These are phyloP conservation scores for Lumbricus terrestris DNA, from an alignment of 2,888 invertebrate species.

Conservation along the genomic window DNA sequence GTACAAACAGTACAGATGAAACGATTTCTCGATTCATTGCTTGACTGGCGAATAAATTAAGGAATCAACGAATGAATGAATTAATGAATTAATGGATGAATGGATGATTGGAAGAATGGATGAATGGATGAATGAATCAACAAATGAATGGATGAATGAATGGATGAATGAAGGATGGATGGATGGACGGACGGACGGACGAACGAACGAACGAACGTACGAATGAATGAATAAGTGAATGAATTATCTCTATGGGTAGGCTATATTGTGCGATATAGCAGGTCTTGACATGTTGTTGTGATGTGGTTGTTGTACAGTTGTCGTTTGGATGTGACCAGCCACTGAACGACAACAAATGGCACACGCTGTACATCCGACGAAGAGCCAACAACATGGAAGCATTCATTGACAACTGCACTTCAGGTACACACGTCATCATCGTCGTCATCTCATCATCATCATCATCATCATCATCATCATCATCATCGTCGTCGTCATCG, in stretches of 20 bases:
- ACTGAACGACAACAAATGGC: constrained; percentile 56
- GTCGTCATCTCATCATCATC: neutral
- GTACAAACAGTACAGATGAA: no score
- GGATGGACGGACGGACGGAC: no score
- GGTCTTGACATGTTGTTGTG: neutral
- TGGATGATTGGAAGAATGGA: no score
- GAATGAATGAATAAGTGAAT: neutral
- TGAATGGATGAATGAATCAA: no score
- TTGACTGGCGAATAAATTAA: no score
- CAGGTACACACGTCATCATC: constrained; percentile 22
- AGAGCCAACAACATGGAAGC: constrained; percentile 51
- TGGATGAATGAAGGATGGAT: no score
- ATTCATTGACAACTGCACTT: constrained; percentile 49
- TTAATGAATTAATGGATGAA: neutral
- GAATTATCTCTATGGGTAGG: neutral
- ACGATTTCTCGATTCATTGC: no score
- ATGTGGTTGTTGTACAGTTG: neutral
- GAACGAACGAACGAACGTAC: no score
- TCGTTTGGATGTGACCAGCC: constrained; percentile 25
- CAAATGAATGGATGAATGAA: neutral
- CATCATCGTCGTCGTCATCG: constrained; percentile 33
- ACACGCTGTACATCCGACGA: constrained; percentile 52
- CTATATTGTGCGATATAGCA: no score
- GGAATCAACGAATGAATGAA: no score
- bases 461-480: constrained; percentile 25